Conservation (phyloP, 2,888 invertebrate genomes). For the Ectobius pallidus region DNA sequence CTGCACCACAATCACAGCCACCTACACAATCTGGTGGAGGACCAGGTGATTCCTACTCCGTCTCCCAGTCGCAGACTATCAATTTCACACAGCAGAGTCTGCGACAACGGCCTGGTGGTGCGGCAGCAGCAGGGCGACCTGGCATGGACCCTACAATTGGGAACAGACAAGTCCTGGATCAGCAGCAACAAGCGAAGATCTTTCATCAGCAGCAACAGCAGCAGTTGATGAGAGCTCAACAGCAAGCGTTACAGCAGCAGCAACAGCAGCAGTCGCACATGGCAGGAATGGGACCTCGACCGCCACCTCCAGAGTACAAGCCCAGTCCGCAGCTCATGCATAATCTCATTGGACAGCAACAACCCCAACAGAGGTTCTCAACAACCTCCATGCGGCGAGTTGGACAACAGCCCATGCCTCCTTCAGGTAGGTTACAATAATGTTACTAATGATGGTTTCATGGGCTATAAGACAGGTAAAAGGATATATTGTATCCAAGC, state of each 20-base stretch:
- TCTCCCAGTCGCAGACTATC: constrained; percentile 85
- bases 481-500: no score
- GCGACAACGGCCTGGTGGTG: constrained; percentile 49
- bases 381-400: constrained; percentile 60
- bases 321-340: constrained; percentile 57
- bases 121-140: constrained; percentile 29
- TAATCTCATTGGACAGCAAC: constrained; percentile 39
- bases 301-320: constrained; percentile 88
- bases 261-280: constrained; percentile 58
- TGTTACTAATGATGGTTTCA: no score
- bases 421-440: constrained; percentile 62
- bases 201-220: constrained; percentile 53
- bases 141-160: neutral
- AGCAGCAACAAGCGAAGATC: constrained; percentile 47
- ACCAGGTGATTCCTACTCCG: constrained; percentile 61
- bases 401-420: constrained; percentile 74
- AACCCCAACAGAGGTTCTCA: constrained; percentile 41
- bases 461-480: no score
- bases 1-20: constrained; percentile 48
- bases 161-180: constrained; percentile 22
- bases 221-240: constrained; percentile 66
- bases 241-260: constrained; percentile 44
- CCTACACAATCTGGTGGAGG: constrained; percentile 34
- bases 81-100: constrained; percentile 76
- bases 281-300: constrained; percentile 60